phyloP scores from a whole-genome alignment of 2,888 invertebrate species.

The Elegia similella region DNA sequence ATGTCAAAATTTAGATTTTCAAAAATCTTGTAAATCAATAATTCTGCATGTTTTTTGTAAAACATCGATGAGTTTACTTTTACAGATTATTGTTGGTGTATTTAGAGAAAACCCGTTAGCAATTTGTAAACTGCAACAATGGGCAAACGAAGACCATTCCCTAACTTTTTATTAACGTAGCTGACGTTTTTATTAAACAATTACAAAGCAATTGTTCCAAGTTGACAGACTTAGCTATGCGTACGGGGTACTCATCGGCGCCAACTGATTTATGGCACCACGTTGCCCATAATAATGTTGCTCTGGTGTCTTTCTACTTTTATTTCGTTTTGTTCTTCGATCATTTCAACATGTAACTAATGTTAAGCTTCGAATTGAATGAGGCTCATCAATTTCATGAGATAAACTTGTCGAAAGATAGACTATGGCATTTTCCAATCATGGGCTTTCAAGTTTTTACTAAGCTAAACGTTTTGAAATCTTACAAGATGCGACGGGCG shows the following conservation, averaged over 20 bases:
- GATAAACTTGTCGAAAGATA: not conserved
- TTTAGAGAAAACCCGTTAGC: not conserved
- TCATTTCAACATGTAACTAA: constrained; percentile 4
- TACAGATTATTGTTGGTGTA: not conserved
- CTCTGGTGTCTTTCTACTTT: constrained; percentile 44
- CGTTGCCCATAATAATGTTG: constrained; percentile 64
- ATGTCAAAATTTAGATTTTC: too few species aligned
- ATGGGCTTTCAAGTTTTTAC: not conserved
- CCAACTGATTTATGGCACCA: constrained; percentile 66
- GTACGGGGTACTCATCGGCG: constrained; percentile 56
- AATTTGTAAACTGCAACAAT: not conserved
- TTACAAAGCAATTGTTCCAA: constrained; percentile 24
- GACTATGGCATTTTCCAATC: not conserved
- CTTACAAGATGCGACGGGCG: not conserved
- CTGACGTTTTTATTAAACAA: constrained; percentile 9
- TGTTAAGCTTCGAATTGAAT: constrained; percentile 6
- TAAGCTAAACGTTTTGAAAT: not conserved
- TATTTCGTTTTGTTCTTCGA: constrained; percentile 24
- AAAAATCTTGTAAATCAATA: too few species aligned
- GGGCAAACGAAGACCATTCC: not conserved
- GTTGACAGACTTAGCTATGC: constrained; percentile 43
- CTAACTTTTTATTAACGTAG: not conserved
- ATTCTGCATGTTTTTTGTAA: too few species aligned
- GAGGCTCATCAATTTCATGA: not conserved
- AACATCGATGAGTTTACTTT: too few species aligned